Evolutionary conservation across 1,140 invertebrate genomes (phyloP).

Genomic region (Reticulitermes speratus): DNA sequence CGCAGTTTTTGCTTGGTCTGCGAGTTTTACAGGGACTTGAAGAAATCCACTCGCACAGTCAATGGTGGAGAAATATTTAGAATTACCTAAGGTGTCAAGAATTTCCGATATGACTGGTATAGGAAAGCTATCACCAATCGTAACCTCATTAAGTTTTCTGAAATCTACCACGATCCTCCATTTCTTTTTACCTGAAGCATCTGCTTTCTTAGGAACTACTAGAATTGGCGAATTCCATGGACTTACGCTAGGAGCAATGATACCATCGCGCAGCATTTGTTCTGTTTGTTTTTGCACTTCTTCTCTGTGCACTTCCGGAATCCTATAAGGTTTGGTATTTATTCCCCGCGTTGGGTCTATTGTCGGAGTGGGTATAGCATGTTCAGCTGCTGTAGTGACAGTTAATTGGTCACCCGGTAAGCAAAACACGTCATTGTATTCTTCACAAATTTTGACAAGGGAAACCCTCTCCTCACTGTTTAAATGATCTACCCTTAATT

Average conservation of each 20-base stretch:
- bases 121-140: conserved; percentile 49
- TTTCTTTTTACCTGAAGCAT: conserved; percentile 45
- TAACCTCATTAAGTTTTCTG: conserved; percentile 43
- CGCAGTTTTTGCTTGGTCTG: conserved; percentile 49
- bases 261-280: conserved; percentile 46
- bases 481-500: too few species aligned
- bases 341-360: conserved; percentile 36
- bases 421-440: background rate
- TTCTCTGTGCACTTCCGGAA: conserved; percentile 44
- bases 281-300: conserved; percentile 47
- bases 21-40: conserved; percentile 48
- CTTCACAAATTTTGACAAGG: background rate
- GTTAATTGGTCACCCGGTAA: too few species aligned
- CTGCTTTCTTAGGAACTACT: conserved; percentile 35
- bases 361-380: background rate
- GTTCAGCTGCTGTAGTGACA: background rate
- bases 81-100: conserved; percentile 47
- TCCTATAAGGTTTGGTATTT: conserved; percentile 41
- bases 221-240: conserved; percentile 19
- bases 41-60: conserved; percentile 52
- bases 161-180: conserved; percentile 47
- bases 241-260: conserved; percentile 41
- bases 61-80: conserved; percentile 46
- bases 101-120: conserved; percentile 51
- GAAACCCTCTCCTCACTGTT: too few species aligned